phyloP scores from a whole-genome alignment of 1,140 invertebrate genomes.

The Panulirus ornatus region DNA sequence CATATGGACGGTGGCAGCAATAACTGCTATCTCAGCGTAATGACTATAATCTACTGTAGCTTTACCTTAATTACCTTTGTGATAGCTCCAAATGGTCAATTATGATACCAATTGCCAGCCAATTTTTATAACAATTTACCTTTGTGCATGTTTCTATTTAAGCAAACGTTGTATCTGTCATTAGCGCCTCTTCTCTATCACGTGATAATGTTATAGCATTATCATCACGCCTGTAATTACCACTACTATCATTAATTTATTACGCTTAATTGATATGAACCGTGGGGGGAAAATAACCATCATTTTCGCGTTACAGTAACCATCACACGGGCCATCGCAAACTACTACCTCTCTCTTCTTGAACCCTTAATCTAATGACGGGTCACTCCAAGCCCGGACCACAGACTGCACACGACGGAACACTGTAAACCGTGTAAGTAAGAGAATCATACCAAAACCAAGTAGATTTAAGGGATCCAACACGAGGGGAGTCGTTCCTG shows the following conservation, averaged over 20 bases:
- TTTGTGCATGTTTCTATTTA: constrained; percentile 37
- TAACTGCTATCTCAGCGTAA: constrained; percentile 29
- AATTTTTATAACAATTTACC: constrained; percentile 57
- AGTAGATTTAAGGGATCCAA: too few species aligned
- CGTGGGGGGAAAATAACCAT: constrained; percentile 50
- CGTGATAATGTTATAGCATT: constrained; percentile 53
- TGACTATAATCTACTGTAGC: constrained; percentile 33
- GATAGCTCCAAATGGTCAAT: constrained; percentile 42
- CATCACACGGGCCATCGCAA: constrained; percentile 4
- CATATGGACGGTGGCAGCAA: constrained; percentile 40
- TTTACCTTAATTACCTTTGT: constrained; percentile 49
- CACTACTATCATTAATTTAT: constrained; percentile 58
- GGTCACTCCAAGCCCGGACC: too few species aligned
- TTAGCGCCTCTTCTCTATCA: constrained; percentile 45
- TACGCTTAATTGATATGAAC: constrained; percentile 68
- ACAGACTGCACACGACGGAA: too few species aligned
- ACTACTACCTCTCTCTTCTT: neutral
- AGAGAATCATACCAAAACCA: too few species aligned
- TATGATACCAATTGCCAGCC: constrained; percentile 39
- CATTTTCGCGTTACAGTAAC: constrained; percentile 56
- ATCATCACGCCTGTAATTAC: constrained; percentile 61
- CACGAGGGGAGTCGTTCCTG: too few species aligned
- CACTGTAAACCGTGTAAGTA: too few species aligned
- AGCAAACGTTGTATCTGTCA: constrained; percentile 28
- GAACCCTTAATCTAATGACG: neutral